Percentiles rank a stretch among this genome's conserved stretches.
These are phyloP conservation scores for Nectonema munidae DNA, from an alignment of 2,888 invertebrate genomes.

Conservation along the genomic window DNA sequence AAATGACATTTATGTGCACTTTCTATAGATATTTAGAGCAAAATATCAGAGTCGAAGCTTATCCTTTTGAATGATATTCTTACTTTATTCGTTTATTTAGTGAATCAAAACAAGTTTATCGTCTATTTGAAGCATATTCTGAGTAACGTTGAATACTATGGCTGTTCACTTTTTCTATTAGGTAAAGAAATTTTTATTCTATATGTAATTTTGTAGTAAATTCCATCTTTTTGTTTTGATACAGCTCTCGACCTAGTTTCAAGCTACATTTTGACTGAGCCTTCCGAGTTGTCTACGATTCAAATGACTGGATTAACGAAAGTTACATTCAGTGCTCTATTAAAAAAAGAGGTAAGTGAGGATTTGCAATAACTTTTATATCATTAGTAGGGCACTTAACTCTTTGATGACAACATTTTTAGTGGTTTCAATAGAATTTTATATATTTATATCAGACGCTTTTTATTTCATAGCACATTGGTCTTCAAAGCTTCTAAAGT, in stretches of 20 bases:
- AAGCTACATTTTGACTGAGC: slow-evolving; percentile 41
- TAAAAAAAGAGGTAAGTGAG: slow-evolving; percentile 38
- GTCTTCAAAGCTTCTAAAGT: too few species aligned
- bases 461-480: too few species aligned
- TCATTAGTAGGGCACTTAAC: too few species aligned
- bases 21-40: too few species aligned
- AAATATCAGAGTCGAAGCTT: too few species aligned
- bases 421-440: too few species aligned
- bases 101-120: slow-evolving; percentile 52
- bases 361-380: background rate
- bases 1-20: too few species aligned
- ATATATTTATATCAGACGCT: too few species aligned
- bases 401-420: too few species aligned
- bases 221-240: slow-evolving; percentile 16
- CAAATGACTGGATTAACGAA: slow-evolving; percentile 53
- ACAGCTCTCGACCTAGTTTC: slow-evolving; percentile 44
- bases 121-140: slow-evolving; percentile 42
- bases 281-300: slow-evolving; percentile 43
- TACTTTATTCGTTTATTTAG: slow-evolving; percentile 21
- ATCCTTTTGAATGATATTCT: too few species aligned
- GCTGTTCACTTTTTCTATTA: slow-evolving; percentile 44
- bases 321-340: slow-evolving; percentile 44
- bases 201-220: slow-evolving; percentile 2
- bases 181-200: slow-evolving; percentile 26
- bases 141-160: slow-evolving; percentile 57